Base-by-base conservation (phyloP, 53 echinoderm and acorn worm genomes). In the Arbacia lixula region DNA sequence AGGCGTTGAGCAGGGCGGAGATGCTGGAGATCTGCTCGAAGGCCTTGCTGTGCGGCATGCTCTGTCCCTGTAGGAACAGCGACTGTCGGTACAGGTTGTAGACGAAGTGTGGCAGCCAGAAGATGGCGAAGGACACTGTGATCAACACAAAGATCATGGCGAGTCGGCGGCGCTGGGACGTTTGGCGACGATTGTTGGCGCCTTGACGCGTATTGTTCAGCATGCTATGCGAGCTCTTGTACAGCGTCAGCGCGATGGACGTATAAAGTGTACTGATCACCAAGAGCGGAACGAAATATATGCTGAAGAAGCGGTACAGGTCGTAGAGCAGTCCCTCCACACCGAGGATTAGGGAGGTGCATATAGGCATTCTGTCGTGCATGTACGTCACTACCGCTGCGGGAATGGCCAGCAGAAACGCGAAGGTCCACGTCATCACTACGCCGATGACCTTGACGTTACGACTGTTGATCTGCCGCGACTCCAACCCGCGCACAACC, bases 61-160 rank as follows among this genome's bases (percentile, higher is more conserved):
- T 81, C 9, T 64, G 33, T 8, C 62, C 36, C 22, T 30, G 34
- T 14, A 54, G 36, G 31, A 28, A 16, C 30, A 74, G 51, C 5
- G 14, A 49, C 78, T 84, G 91, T 60, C 79, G 84, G 56, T 49
- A 85, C 51, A 86, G 83, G 38, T 78, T 53, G 52, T 43, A 86
- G 9, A 51, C 52, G 61, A 62, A 85, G 53, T 92, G 86, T 3
- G 92, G 92, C 88, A 92, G 69, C 92, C 92, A 92, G 55, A 92
- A 88, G n/a, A 92, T 71, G 38, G 85, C 92, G 74, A 92, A 92
- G 64, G 73, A 92, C 22, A 92, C 88, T 6, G 92, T 88, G 38
- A 92, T 92, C 3, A 88, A 83, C 8, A 92, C 86, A 43, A 92
- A 85, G 63, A 92, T 92, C 42, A 88, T 86, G 24, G 92, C 92